Base-by-base conservation (phyloP, 1,140 invertebrate species). In the Conopomorpha cramerella region DNA sequence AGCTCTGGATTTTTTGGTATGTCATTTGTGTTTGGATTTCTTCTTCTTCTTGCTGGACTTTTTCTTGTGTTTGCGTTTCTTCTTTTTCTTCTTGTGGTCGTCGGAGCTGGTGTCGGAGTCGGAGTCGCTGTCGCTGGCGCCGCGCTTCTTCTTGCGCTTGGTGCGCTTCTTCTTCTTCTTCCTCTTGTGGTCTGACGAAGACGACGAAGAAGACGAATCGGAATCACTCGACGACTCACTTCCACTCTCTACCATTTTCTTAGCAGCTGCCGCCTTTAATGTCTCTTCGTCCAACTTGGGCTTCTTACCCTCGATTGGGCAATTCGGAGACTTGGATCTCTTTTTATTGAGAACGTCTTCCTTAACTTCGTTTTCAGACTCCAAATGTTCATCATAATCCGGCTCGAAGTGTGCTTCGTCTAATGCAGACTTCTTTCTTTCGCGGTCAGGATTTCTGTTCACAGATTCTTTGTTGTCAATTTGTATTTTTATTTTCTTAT, bases 351-450 rank as follows among this genome's bases (percentile, higher is more conserved):
- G 29, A 34, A 17, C 15, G 7, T 70, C 68, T 6, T 76, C 70
- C 50, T 77, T 77, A 8, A 33, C 43, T 38, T 79, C 77, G 43
- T 44, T 61, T 23, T 78, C 74, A 18, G 73, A 77, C 50, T 79
- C 77, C 8, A 78, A 55, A 34, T 49, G 74, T 50, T 79, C 77
- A 42, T 88, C 87, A 58, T 89, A 89, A 64, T 89, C 86, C 1
- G 87, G 87, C 46, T 87, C 87, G 53, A 90, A 90, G 44, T 81
- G 84, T 0, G 86, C 80, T 62, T 89, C 88, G 46, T 89, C 86
- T 8, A 88, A 59, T 16, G 81, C 81, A 8, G 84, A 82, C 43
- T 85, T 83, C 40, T 86, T 86, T 36, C 82, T 79, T 49, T 87
- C 84, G 3, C 78, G 52, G 36, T 78, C 70, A 2, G 68, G 1